Evolutionary conservation across 2,113 vertebrate genomes (phyloP).

Genomic region (Larimichthys crocea): DNA sequence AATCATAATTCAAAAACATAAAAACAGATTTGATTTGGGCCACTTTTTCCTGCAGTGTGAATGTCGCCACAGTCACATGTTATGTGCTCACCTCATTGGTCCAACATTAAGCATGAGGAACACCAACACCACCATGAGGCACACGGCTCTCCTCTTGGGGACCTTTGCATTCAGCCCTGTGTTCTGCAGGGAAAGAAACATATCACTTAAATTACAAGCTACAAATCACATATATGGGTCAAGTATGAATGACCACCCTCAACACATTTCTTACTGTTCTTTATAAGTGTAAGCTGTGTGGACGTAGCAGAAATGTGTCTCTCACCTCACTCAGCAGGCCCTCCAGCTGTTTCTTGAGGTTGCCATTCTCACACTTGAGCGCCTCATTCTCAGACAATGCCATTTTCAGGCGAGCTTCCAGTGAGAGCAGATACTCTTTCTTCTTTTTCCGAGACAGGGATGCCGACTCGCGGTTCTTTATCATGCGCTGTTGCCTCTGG

Average conservation of each 20-base stretch:
- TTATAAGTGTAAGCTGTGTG: neutral
- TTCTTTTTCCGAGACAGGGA: slow-evolving; percentile 95
- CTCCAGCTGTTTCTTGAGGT: slow-evolving; percentile 91
- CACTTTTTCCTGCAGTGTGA: no score
- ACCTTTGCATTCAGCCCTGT: slow-evolving; percentile 87
- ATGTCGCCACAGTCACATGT: no score
- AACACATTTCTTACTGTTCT: neutral
- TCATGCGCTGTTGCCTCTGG: slow-evolving; percentile 94
- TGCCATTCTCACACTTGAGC: slow-evolving; percentile 93
- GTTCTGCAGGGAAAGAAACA: slow-evolving; percentile 82
- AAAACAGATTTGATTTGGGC: no score
- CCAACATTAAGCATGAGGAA: slow-evolving; percentile 90
- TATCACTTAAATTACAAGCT: neutral
- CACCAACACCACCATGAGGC: slow-evolving; percentile 91
- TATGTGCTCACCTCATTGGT: slow-evolving; percentile 86
- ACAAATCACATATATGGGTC: neutral
- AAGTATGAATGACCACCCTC: neutral
- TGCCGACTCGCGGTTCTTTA: slow-evolving; percentile 96
- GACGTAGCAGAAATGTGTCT: neutral
- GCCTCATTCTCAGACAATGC: slow-evolving; percentile 91
- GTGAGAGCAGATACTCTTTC: slow-evolving; percentile 92
- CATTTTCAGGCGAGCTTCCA: slow-evolving; percentile 90
- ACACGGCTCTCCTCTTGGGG: slow-evolving; percentile 91
- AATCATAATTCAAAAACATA: no score
- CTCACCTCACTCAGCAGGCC: slow-evolving; percentile 91